A percentile compares a stretch with the other conserved stretches of the same genome.
Evolutionary conservation across 2,113 vertebrate genomes (phyloP).

Genomic region (Neolamprologus kungweensis): DNA sequence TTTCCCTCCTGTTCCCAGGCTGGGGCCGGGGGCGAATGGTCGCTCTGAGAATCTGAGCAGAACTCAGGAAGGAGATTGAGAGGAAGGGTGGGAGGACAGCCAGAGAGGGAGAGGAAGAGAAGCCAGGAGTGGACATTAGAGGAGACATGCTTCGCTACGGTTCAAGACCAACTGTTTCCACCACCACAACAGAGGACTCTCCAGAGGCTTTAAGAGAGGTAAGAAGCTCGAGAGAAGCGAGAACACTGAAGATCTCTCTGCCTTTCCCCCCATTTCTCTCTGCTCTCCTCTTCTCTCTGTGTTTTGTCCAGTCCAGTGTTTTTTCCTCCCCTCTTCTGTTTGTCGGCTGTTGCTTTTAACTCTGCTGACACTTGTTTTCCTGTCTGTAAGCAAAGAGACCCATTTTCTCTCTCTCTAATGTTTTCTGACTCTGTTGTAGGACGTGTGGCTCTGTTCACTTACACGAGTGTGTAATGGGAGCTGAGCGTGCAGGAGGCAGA

Average conservation of each 20-base stretch:
- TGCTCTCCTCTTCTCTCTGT: neutral
- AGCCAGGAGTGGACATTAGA: conserved; percentile 47
- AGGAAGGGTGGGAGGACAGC: conserved; percentile 56
- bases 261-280: neutral
- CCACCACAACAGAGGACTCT: conserved; percentile 53
- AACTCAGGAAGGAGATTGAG: conserved; percentile 63
- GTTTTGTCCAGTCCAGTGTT: neutral
- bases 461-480: conserved; percentile 44
- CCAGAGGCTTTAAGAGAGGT: conserved; percentile 52
- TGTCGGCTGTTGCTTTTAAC: neutral
- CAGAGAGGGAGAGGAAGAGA: conserved; percentile 33
- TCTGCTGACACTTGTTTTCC: neutral
- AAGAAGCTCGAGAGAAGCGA: conserved; percentile 19
- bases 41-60: conserved; percentile 47
- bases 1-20: conserved; percentile 43
- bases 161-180: conserved; percentile 42
- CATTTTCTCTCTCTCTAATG: neutral
- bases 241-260: neutral
- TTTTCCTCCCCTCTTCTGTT: neutral
- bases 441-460: conserved; percentile 40
- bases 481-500: conserved; percentile 25
- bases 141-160: conserved; percentile 68
- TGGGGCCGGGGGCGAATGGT: conserved; percentile 52
- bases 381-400: neutral
- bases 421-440: neutral